Evolutionary conservation across 2,888 invertebrate genomes (phyloP), one percentile per base, ranked within the genome.

Genomic region (Aproaerema taeniolella): DNA sequence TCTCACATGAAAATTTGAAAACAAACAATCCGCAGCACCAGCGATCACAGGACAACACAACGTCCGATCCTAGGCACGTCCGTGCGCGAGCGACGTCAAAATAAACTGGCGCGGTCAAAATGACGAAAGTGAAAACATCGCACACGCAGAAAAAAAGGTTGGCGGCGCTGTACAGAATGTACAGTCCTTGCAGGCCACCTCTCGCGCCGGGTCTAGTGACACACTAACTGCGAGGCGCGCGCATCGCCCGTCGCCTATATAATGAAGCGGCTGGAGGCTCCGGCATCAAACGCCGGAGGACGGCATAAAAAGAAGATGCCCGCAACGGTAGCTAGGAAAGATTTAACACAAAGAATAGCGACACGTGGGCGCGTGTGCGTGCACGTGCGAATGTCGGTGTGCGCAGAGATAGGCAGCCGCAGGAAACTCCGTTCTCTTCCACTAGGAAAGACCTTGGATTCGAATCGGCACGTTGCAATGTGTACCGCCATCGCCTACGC

Each of bases 401-500:
- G 82, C 71, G 70, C 75, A 76, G 81, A 82, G 83, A 85, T 80
- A 83, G 83, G 82, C 78, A 78, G 79, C 65, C 85, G 83, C 87
- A 87, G 87, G 87, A 87, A 87, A 86, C 86, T 77, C 86, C 87
- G 83, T 86, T 87, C 87, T 87, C 87, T 87, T 87, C 85, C 86
- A 87, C 83, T 78, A 87, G 87, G 87, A 87, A 87, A 87, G 87
- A 83, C 87, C 87, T 87, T 87, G 87, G 87, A 73, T 80, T 74
- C 72, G 78, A 83, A 82, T 81, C 80, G 80, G 80, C 81, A 81
- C 81, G 81, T 81, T 83, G 85, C 83, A 83, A 82, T 80, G 82
- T 78, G 72, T 81, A 82, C 80, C 78, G 78, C 79, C 75, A 76
- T 82, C 82, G 83, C 83, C 83, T 82, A 85, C 83, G 79, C 81